Evolutionary conservation across 2,797 vertebrate species (phyloP), one percentile per base, ranked within the genome.

Genomic region (Gymnopithys bicolor): DNA sequence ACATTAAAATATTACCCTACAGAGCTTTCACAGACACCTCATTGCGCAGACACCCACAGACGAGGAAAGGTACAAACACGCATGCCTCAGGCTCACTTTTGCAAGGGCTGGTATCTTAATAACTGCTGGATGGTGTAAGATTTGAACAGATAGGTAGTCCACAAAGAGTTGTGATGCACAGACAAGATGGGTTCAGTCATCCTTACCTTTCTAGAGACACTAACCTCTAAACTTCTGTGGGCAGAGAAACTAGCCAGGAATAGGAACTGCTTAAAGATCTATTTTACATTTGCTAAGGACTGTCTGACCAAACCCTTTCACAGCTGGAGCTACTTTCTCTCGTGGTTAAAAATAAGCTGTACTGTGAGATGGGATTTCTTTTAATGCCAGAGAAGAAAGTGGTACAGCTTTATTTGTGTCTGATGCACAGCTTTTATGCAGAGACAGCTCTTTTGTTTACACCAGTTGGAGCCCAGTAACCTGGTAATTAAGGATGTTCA

Each of bases 221-320:
- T 51, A 69, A 55, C 0, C 0, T 39, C 7, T 22, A 41, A 13
- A 13, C 2, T 59, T 84, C 63, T 33, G 11, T 0, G 1, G 32
- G 13, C 41, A 68, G 43, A 90, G 37, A 71, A 95, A 71, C 6
- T 27, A 63, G 13, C 1, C 22, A 52, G 13, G 23, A 86, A n/a
- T 8, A 79, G 11, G 30, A 62, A 25, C 19, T 53, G 19, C 28
- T 48, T 68, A 53, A 81, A 87, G 14, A 66, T 5, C 7, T 82
- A 24, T 3, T 2, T 71, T 81, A 60, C 3, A 12, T 53, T 69
- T n/a, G 49, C 24, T 45, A 30, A 76, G n/a, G 11, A 48, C 35
- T 46, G 35, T 59, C 15, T 70, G 17, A 70, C 9, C 7, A 46
- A 90, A 66, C 1, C 5, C 10, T 78, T 87, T 37, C n/a, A 56